phyloP scores from a whole-genome alignment of 2,797 vertebrate species.

The Myotis vivesi region DNA sequence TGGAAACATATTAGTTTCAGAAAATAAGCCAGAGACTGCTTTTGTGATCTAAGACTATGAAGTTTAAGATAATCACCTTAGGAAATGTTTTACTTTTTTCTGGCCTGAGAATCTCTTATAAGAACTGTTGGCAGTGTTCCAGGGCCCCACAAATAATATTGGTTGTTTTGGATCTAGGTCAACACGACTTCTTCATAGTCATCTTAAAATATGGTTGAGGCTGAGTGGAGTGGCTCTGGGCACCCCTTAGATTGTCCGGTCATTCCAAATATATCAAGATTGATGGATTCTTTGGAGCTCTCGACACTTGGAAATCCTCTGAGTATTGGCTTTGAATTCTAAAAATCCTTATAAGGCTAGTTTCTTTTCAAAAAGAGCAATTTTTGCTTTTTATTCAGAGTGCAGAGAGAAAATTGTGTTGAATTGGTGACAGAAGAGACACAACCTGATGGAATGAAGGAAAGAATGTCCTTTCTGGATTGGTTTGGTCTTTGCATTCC shows the following conservation, averaged over 20 bases:
- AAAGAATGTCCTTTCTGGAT: background rate
- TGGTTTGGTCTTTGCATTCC: conserved; percentile 23
- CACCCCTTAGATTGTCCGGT: conserved; percentile 15
- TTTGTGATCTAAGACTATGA: background rate
- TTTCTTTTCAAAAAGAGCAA: conserved; percentile 49
- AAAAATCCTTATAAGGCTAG: conserved; percentile 58
- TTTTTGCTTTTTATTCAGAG: conserved; percentile 60
- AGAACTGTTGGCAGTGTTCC: conserved; percentile 17
- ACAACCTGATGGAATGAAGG: background rate
- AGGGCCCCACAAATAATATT: background rate
- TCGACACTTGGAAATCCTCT: conserved; percentile 53
- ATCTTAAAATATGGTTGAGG: conserved; percentile 30
- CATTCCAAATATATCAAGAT: conserved; percentile 49
- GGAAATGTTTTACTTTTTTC: conserved; percentile 20
- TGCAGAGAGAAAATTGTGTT: conserved; percentile 30
- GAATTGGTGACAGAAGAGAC: conserved; percentile 25
- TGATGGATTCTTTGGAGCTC: conserved; percentile 40
- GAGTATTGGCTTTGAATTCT: conserved; percentile 60
- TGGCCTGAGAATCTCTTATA: background rate
- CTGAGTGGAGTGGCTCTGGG: background rate
- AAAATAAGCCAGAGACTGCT: conserved; percentile 32
- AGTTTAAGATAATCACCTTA: background rate
- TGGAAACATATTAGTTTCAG: conserved; percentile 17
- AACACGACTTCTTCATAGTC: background rate
- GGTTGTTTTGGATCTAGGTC: conserved; percentile 18